Base-by-base conservation (phyloP, 2,888 invertebrate genomes). In the Drosophila paramelanica region DNA sequence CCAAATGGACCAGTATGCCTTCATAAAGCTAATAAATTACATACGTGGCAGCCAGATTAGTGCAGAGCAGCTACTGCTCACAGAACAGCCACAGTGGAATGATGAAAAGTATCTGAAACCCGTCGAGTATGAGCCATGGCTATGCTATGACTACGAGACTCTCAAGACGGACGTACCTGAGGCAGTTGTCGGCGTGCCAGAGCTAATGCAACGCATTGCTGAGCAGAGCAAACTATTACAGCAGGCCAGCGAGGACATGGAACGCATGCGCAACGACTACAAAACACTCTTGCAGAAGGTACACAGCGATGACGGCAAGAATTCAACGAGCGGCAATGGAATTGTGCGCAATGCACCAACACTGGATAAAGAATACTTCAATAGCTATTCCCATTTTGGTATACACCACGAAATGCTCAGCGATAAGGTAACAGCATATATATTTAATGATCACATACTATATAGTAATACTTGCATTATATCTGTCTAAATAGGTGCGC, bases 391-490 rank as follows among this genome's bases (percentile, higher is more conserved):
- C 53, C 98, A 98, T 93, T 97, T 96, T 92, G 95, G 96, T 23
- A 98, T 98, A 88, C 99, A 99, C 92, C 96, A 97, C 90, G 97
- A 98, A 89, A 99, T 99, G 99, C 93, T 99, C 39, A 96, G 96
- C 89, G 98, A 98, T 90, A 94, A 94, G 91, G 75, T 75, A 36
- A 0, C 7, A 1, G 38, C n/a, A 13, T 27, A 33, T 25, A 31
- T n/a, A 36, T 31, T 27, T 7, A 36, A 36, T 4, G 5, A 36
- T 36, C 5, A 13, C 8, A 41, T 36, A 10, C 6, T 3, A 31
- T 31, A 5, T 36, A 4, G 36, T 36, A 36, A 20, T 5, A 17
- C 27, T 27, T 7, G 7, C 27, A 2, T 14, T 8, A 14, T 5
- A 13, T 36, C 17, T 50, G 3, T 8, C 2, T 13, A 10, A 25